Evolutionary conservation across 2,888 invertebrate genomes (phyloP).

Genomic region (Strigamia crassipes): DNA sequence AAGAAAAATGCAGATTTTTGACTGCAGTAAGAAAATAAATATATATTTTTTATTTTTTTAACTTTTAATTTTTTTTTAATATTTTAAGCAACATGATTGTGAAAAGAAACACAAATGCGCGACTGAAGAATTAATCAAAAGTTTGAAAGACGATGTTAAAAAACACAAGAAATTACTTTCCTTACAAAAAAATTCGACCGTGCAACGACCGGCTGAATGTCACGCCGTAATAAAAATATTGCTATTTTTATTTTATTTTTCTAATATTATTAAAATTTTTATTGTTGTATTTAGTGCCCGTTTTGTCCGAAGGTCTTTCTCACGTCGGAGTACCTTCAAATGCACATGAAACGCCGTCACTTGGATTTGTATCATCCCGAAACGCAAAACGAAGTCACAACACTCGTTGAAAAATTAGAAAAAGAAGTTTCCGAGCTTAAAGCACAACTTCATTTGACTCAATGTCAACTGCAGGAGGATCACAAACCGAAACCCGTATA

Average conservation of each 20-base stretch:
- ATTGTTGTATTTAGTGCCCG: slow-evolving; percentile 14
- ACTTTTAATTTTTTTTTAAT: not conserved
- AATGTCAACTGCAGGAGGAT: slow-evolving; percentile 14
- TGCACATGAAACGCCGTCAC: slow-evolving; percentile 22
- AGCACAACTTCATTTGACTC: not conserved
- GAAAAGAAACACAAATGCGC: not conserved
- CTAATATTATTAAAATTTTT: not conserved
- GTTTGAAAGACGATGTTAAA: slow-evolving; percentile 5
- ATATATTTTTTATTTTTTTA: not conserved
- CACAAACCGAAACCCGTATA: not conserved
- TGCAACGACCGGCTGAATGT: not conserved
- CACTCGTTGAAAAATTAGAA: slow-evolving; percentile 1
- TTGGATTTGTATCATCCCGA: not conserved
- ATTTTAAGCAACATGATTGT: not conserved
- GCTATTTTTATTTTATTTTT: too few species aligned
- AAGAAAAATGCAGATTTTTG: slow-evolving; percentile 33
- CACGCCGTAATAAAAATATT: not conserved
- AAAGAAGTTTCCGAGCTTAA: not conserved
- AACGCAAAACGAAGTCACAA: not conserved
- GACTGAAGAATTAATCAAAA: not conserved
- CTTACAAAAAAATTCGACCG: not conserved
- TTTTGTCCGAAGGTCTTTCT: slow-evolving; percentile 42
- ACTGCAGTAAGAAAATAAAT: not conserved
- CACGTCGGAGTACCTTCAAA: not conserved
- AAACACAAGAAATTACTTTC: slow-evolving; percentile 16